Conservation (phyloP, 2,797 vertebrate genomes). For the Phrynocephalus forsythii region DNA sequence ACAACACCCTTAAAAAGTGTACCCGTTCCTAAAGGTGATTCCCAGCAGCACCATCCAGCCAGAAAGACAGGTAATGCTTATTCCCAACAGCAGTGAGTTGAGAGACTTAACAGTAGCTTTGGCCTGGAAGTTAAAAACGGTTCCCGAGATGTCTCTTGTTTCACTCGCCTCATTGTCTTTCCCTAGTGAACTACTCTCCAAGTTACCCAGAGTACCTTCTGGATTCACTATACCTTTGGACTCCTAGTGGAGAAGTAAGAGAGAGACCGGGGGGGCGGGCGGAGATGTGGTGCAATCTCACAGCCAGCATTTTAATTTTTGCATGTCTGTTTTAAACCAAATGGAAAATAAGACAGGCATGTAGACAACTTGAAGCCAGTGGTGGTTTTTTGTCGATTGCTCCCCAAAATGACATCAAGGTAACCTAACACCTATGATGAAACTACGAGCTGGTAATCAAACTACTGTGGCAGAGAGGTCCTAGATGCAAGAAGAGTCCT, state of each 20-base stretch:
- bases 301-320: constrained; percentile 7
- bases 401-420: background rate
- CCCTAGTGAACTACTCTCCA: constrained; percentile 8
- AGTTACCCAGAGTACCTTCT: constrained; percentile 32
- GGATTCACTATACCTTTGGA: background rate
- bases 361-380: background rate
- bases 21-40: constrained; percentile 5
- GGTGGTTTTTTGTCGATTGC: background rate
- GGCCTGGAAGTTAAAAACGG: constrained; percentile 11
- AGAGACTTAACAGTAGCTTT: constrained; percentile 5
- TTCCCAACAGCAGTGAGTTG: constrained; percentile 15
- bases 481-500: background rate
- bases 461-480: background rate
- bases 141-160: constrained; percentile 26
- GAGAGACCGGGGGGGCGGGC: background rate
- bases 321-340: background rate
- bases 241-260: constrained; percentile 13
- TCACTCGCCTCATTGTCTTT: constrained; percentile 3
- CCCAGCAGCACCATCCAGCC: constrained; percentile 1
- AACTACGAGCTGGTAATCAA: background rate
- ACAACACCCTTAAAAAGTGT: too few species aligned
- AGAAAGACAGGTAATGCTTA: background rate
- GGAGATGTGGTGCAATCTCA: background rate
- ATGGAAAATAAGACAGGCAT: background rate
- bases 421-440: background rate